Evolutionary conservation across 1,140 invertebrate species (phyloP).

Genomic region (Agrypnia vestita): DNA sequence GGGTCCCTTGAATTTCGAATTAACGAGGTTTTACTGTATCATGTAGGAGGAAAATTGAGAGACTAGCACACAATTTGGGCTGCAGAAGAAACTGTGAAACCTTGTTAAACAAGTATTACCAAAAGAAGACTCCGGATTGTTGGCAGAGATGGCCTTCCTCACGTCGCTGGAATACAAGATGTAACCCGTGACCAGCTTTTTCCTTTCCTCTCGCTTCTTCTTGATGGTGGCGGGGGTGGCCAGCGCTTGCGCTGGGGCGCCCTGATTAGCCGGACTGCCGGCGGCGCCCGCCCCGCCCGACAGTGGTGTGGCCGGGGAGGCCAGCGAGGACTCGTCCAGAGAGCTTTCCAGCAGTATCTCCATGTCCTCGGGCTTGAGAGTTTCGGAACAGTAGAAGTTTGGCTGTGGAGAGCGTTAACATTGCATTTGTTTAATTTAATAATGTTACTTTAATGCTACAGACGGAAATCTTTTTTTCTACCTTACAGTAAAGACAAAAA

Average conservation of each 20-base stretch:
- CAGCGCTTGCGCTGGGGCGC: conserved; percentile 52
- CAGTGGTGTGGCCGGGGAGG: conserved; percentile 69
- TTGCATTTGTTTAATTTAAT: too few relatives aligned
- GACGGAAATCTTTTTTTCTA: too few relatives aligned
- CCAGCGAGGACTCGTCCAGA: conserved; percentile 69
- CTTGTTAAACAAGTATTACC: conserved; percentile 71
- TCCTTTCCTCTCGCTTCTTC: conserved; percentile 82
- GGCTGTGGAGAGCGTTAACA: neutral
- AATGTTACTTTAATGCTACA: too few relatives aligned
- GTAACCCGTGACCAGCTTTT: conserved; percentile 97
- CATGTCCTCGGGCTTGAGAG: conserved; percentile 67
- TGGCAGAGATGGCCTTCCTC: conserved; percentile 86
- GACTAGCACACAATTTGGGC: too few relatives aligned
- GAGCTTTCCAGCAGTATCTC: conserved; percentile 72
- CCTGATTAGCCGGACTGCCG: conserved; percentile 66
- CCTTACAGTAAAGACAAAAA: too few relatives aligned
- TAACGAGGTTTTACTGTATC: too few relatives aligned
- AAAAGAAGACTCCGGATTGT: conserved; percentile 95
- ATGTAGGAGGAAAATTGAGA: too few relatives aligned
- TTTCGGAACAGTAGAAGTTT: conserved; percentile 37
- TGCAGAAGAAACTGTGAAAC: too few relatives aligned
- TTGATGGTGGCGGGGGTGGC: conserved; percentile 59
- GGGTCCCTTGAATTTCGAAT: too few relatives aligned
- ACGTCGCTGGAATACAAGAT: conserved; percentile 99
- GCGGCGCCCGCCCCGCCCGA: conserved; percentile 62